These are phyloP conservation scores for Stichopus horrens DNA, from an alignment of 53 echinoderm and acorn worm genomes.

Conservation along the genomic window DNA sequence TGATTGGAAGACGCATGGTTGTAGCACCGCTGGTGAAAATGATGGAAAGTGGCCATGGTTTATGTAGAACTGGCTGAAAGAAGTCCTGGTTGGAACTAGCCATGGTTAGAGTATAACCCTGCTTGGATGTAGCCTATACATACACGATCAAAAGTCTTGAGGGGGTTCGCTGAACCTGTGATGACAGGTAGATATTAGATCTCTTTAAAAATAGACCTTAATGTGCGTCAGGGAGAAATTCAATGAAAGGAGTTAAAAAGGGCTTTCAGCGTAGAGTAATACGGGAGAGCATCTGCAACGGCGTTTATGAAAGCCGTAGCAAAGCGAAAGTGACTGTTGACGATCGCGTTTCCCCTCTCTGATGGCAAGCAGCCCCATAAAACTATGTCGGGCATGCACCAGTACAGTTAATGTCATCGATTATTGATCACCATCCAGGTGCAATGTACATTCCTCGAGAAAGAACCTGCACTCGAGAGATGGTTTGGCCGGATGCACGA, in stretches of 20 bases:
- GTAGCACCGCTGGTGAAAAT: no score
- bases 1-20: no score
- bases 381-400: constrained; percentile 32
- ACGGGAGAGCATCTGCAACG: constrained; percentile 3
- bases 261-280: constrained; percentile 16
- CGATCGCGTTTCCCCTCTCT: constrained; percentile 30
- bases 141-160: neutral
- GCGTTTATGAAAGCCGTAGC: constrained; percentile 36
- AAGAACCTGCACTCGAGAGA: neutral
- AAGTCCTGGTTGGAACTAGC: no score
- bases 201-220: constrained; percentile 4
- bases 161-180: constrained; percentile 6
- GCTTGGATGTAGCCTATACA: no score
- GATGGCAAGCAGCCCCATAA: constrained; percentile 38
- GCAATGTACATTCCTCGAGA: constrained; percentile 32
- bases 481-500: no score
- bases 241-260: constrained; percentile 28
- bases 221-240: constrained; percentile 27
- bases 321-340: constrained; percentile 38
- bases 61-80: no score
- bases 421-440: constrained; percentile 48
- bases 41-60: no score
- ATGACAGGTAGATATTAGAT: neutral
- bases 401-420: constrained; percentile 37
- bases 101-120: no score